phyloP scores from a whole-genome alignment of 2,797 vertebrate species.

The Huso huso region DNA sequence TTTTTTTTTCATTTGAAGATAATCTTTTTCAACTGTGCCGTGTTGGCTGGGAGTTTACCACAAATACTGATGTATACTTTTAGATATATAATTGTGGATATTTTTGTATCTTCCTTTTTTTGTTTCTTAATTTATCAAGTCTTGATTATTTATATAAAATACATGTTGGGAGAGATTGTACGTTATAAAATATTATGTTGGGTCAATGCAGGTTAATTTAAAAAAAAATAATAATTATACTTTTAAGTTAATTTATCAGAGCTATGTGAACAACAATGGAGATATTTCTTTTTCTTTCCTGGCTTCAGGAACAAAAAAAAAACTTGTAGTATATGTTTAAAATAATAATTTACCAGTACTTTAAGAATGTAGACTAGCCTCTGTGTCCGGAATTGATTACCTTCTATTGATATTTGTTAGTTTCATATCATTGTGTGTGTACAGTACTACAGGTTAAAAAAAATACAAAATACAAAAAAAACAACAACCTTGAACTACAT shows the following conservation, averaged over 20 bases:
- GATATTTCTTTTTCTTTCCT: constrained; percentile 45
- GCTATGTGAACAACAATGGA: constrained; percentile 47
- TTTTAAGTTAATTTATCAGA: constrained; percentile 48
- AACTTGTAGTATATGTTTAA: constrained; percentile 55
- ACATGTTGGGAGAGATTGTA: constrained; percentile 65
- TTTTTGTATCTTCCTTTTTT: constrained; percentile 63
- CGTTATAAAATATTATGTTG: constrained; percentile 72
- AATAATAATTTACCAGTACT: constrained; percentile 68
- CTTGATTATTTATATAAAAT: constrained; percentile 75
- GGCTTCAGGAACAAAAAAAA: constrained; percentile 40
- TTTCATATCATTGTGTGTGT: constrained; percentile 80
- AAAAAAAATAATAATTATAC: constrained; percentile 36
- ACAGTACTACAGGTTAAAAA: constrained; percentile 54
- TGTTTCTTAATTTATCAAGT: constrained; percentile 70
- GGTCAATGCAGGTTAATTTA: constrained; percentile 54
- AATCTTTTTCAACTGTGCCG: no score
- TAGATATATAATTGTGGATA: constrained; percentile 62
- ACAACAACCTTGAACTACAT: constrained; percentile 50
- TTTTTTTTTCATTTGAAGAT: no score
- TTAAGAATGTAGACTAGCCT: constrained; percentile 90
- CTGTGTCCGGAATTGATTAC: constrained; percentile 73
- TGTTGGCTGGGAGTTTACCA: background rate
- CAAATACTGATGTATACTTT: constrained; percentile 28
- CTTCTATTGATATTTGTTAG: constrained; percentile 82
- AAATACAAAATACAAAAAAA: constrained; percentile 2